A percentile compares a stretch with the other conserved stretches of the same genome.
Conservation (phyloP, 2,888 invertebrate genomes). For the Oxystoma pomonae region DNA sequence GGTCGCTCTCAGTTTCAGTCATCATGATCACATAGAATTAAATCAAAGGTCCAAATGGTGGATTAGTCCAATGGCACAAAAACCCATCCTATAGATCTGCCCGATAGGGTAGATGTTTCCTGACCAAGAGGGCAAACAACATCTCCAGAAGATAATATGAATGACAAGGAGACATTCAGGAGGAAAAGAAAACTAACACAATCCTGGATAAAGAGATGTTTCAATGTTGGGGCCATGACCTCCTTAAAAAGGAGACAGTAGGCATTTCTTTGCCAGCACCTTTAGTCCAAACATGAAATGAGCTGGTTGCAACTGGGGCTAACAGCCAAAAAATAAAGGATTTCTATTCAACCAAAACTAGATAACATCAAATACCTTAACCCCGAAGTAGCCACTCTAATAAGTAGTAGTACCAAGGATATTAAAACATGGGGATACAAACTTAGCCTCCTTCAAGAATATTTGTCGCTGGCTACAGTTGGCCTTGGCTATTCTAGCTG, state of each 20-base stretch:
- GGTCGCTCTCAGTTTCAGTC: neutral
- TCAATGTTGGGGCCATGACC: slow-evolving; percentile 5
- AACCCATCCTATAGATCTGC: neutral
- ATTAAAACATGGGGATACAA: neutral
- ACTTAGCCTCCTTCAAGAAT: neutral
- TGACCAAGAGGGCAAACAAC: neutral
- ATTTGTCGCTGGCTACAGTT: neutral
- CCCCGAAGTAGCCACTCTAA: neutral
- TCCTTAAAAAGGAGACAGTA: neutral
- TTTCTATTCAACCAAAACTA: neutral
- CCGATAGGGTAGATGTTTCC: neutral
- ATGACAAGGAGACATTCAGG: neutral
- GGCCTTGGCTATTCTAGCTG: neutral
- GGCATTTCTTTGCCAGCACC: neutral
- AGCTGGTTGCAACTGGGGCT: neutral
- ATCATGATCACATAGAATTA: neutral
- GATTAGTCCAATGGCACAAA: neutral
- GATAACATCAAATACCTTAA: neutral
- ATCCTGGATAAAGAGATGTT: slow-evolving; percentile 1
- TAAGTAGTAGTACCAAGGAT: neutral
- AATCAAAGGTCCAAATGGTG: neutral
- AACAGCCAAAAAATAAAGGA: neutral
- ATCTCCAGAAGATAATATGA: too few relatives aligned
- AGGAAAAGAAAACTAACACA: neutral
- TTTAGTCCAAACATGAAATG: slow-evolving; percentile 3